phyloP scores from a whole-genome alignment of 2,113 vertebrate species.

The mouse (Mus musculus) region GRCm39 chr6:139836001-139836500 shows the following conservation, averaged over 20 bases:
- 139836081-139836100: background rate
- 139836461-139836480: background rate
- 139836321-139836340: background rate
- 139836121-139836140: background rate
- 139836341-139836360: background rate
- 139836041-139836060: background rate
- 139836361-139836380: background rate
- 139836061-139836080: background rate
- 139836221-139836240: background rate
- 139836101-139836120: constrained; percentile 24
- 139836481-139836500: background rate
- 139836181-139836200: background rate
- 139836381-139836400: background rate
- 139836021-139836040: background rate
- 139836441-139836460: background rate
- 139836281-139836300: background rate
- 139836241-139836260: background rate
- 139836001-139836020: background rate
- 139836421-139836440: background rate
- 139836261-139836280: background rate
- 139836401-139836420: background rate
- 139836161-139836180: background rate
- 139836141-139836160: background rate
- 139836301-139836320: background rate
- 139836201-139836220: background rate